Evolutionary conservation across 2,797 vertebrate genomes (phyloP).

Genomic region (Babyrousa celebensis): DNA sequence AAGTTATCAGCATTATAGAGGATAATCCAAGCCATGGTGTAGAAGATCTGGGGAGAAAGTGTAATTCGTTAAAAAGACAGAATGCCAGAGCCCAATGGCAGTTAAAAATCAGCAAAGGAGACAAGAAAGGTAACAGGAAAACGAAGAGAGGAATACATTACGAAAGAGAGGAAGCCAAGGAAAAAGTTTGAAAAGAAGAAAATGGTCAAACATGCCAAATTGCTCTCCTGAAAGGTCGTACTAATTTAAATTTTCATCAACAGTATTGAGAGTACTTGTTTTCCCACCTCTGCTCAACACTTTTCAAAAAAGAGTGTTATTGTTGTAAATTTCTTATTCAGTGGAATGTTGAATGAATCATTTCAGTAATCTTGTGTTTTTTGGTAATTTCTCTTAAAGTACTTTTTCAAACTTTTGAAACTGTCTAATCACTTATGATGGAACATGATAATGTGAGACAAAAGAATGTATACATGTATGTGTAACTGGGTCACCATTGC

Average conservation of each 20-base stretch:
- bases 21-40: not conserved
- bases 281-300: not conserved
- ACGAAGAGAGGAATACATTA: not conserved
- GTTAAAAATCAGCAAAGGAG: constrained; percentile 57
- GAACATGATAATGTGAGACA: too few species aligned
- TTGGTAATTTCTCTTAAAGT: constrained; percentile 57
- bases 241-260: constrained; percentile 10
- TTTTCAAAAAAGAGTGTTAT: not conserved
- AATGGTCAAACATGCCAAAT: constrained; percentile 33
- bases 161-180: not conserved
- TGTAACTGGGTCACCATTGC: too few species aligned
- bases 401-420: not conserved
- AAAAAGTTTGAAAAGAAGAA: constrained; percentile 66
- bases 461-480: too few species aligned
- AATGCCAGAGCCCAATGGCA: not conserved
- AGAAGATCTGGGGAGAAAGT: not conserved
- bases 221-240: not conserved
- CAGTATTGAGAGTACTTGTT: not conserved
- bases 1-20: constrained; percentile 9
- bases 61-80: constrained; percentile 51
- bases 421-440: too few species aligned
- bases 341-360: constrained; percentile 14
- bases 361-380: constrained; percentile 57
- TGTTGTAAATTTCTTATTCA: constrained; percentile 52
- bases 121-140: constrained; percentile 36